Evolutionary conservation across 2,797 vertebrate species (phyloP), one percentile per base, ranked within the genome.

Genomic region (Lacerta bilineata): DNA sequence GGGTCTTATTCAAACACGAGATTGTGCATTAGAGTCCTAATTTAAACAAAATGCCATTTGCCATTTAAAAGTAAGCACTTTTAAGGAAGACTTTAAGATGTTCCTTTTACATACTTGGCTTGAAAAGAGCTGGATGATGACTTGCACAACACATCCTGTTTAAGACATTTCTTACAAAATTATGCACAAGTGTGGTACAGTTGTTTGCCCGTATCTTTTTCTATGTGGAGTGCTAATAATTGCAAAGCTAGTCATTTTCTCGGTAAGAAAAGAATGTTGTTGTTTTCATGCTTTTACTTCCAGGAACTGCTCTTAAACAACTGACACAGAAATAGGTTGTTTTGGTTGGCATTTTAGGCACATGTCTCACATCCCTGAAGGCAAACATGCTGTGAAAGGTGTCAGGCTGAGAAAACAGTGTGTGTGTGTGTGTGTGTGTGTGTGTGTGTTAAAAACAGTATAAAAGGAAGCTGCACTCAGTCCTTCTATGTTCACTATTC

Each of bases 261-360:
- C 39, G 78, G 61, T 78, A 83, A 85, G 83, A 72, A 91, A 87
- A 68, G 6, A 83, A 23, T 68, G 41, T 36, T 83, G 17, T 13
- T 50, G 29, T 68, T 84, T 80, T 87, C 15, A 84, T 83, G 4
- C 1, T 0, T 61, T 23, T 84, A 39, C 69, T 91, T 15, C n/a
- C 61, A 83, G 69, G 33, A 86, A 80, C 61, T 41, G 66, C 59
- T 59, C 87, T 50, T 79, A 89, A 80, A 71, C 75, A 88, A 83
- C 81, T 85, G 25, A 41, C 71, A 27, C 41, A 85, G 81, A 10
- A 88, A 8, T 78, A 9, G 88, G 59, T 29, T 10, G 43, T 46
- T 78, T 87, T 89, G 25, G 68, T 91, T 88, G 75, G 36, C 43
- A 75, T 43, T 89, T 6, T 27, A 87, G 43, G 20, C 27, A 66